Evolutionary conservation across 2,797 vertebrate genomes (phyloP).

Genomic region (Darevskia mixta): DNA sequence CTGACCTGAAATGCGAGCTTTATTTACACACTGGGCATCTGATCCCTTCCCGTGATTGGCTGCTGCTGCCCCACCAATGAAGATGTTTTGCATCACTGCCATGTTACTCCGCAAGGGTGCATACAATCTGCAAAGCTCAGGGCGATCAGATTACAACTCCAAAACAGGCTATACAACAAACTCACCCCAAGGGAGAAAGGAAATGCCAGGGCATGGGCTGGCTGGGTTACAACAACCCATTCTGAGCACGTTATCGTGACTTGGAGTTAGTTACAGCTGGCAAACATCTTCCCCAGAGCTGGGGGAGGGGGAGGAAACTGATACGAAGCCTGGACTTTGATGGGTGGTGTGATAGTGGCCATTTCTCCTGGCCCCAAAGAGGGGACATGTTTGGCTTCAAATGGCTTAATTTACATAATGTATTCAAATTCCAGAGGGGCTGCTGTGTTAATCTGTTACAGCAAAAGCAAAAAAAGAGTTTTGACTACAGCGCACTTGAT

Average conservation of each 20-base stretch:
- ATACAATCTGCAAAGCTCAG: constrained; percentile 28
- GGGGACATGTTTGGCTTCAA: background rate
- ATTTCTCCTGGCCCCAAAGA: constrained; percentile 17
- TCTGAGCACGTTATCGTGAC: background rate
- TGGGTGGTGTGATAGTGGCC: constrained; percentile 14
- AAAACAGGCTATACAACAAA: background rate
- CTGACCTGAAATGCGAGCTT: constrained; percentile 37
- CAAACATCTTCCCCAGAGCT: background rate
- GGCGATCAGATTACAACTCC: constrained; percentile 29
- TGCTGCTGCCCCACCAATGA: constrained; percentile 33
- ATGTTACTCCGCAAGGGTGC: constrained; percentile 25
- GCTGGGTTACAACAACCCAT: background rate
- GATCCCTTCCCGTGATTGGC: constrained; percentile 25
- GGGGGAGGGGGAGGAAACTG: background rate
- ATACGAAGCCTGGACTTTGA: constrained; percentile 10
- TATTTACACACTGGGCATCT: constrained; percentile 25
- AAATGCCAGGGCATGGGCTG: background rate
- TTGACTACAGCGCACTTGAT: background rate
- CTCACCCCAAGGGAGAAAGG: constrained; percentile 10
- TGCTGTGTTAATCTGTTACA: background rate
- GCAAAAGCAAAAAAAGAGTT: background rate
- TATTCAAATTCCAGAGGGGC: constrained; percentile 14
- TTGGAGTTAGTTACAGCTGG: background rate
- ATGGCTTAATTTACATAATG: constrained; percentile 30
- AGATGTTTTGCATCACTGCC: constrained; percentile 32